These are phyloP conservation scores for Artibeus jamaicensis DNA, from an alignment of 2,797 vertebrate species.

Conservation along the genomic window DNA sequence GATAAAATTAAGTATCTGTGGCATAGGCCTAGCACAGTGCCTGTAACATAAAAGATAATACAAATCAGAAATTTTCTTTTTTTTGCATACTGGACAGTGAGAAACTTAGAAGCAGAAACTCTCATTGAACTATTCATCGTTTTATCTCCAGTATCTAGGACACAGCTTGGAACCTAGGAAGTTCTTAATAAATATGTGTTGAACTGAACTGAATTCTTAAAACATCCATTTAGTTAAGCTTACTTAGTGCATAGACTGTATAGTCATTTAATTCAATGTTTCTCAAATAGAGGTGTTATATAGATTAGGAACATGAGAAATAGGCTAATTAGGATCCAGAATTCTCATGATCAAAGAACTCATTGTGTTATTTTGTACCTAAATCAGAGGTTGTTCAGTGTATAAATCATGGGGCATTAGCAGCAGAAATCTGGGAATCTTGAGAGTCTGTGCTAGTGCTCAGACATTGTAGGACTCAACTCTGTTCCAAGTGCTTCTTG, in stretches of 20 bases:
- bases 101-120: not conserved
- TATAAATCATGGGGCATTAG: not conserved
- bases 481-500: not conserved
- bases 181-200: not conserved
- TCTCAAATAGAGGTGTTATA: not conserved
- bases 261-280: not conserved
- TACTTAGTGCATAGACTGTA: not conserved
- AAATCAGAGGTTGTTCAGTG: not conserved
- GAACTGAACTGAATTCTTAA: not conserved
- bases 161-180: not conserved
- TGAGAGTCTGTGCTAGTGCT: not conserved
- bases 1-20: conserved; percentile 6
- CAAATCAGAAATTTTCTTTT: not conserved
- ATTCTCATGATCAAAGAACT: not conserved
- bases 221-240: not conserved
- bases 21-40: not conserved
- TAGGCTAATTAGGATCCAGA: not conserved
- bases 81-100: not conserved
- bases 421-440: not conserved
- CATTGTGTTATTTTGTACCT: not conserved
- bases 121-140: not conserved
- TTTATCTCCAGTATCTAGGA: not conserved
- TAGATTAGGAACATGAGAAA: not conserved
- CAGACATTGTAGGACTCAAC: not conserved
- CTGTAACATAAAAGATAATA: not conserved